Base-by-base conservation (phyloP, 2,888 invertebrate genomes). In the Eudasyphora cyanicolor region DNA sequence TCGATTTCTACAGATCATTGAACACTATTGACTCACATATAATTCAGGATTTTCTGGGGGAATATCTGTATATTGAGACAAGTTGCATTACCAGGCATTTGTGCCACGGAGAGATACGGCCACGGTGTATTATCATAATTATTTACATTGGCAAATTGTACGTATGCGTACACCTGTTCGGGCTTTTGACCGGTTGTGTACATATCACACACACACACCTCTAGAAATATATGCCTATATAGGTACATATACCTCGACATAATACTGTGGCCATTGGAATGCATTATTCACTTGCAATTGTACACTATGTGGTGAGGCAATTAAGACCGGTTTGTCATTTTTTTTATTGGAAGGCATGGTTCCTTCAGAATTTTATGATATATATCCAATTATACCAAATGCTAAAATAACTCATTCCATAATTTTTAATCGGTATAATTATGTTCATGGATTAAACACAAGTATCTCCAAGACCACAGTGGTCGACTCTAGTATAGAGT, bases 91-190 rank as follows among this genome's bases (percentile, higher is more conserved):
- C 19, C 64, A 64, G 19, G 21, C n/a, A 21, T 35, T 35, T 38
- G 38, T 35, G n/a, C 10, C 7, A 29, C 7, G 67, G 8, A 38
- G 67, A 67, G 12, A 67, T 42, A 64, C n/a, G 21, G 42, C 5
- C 67, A 14, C 10, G 10, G 38, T 17, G 60, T 21, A 42, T 67
- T 67, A 82, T 73, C 38, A 57, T 67, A 79, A 80, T 64, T 77
- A 62, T 54, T 45, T 75, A 62, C 70, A 54, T 64, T 77, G 74
- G 54, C 77, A 83, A 79, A 83, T 71, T 75, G 80, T 49, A 71
- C 76, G 70, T n/a, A 27, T 14, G 12, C 27, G 17, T 32, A 4
- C 14, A 14, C 14, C 29, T 32, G 60, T 29, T 32, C 17, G 60
- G 60, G 32, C 32, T 8, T 24, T 57, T 54, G 10, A 21, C 5